phyloP scores from a whole-genome alignment of 2,113 vertebrate genomes.

The Oreocharis arfaki region DNA sequence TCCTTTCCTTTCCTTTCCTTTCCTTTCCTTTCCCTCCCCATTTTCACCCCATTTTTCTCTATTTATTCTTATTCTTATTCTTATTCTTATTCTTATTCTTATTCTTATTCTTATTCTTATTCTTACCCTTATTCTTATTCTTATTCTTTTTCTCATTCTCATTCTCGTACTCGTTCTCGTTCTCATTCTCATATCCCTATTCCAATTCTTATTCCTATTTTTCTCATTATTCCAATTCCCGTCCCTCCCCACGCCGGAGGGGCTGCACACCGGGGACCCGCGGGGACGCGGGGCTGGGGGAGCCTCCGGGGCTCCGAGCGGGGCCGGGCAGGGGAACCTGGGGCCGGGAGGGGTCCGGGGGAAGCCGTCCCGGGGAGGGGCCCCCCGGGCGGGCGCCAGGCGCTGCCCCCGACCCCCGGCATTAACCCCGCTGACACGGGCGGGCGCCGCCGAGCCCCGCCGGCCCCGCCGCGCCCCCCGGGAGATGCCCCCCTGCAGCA shows the following conservation, averaged over 20 bases:
- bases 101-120: too few species aligned
- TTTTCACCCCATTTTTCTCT: too few species aligned
- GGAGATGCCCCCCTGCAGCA: not conserved
- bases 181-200: accelerated
- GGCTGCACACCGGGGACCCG: not conserved
- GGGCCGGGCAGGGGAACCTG: not conserved
- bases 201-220: not conserved
- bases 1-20: too few species aligned
- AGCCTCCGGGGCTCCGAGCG: not conserved
- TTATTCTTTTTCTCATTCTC: too few species aligned
- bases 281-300: not conserved
- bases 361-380: not conserved
- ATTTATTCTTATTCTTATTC: too few species aligned
- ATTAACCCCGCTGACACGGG: constrained; percentile 75
- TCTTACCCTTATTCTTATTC: too few species aligned
- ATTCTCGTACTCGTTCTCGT: too few species aligned
- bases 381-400: constrained; percentile 76
- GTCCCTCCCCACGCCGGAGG: not conserved
- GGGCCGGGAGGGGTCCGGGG: not conserved
- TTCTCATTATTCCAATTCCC: too few species aligned
- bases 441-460: not conserved
- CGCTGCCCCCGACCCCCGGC: constrained; percentile 68
- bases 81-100: too few species aligned
- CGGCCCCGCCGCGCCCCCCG: not conserved
- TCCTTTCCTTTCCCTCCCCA: too few species aligned